Evolutionary conservation across 2,888 invertebrate species (phyloP).

Genomic region (Apamea sordens): DNA sequence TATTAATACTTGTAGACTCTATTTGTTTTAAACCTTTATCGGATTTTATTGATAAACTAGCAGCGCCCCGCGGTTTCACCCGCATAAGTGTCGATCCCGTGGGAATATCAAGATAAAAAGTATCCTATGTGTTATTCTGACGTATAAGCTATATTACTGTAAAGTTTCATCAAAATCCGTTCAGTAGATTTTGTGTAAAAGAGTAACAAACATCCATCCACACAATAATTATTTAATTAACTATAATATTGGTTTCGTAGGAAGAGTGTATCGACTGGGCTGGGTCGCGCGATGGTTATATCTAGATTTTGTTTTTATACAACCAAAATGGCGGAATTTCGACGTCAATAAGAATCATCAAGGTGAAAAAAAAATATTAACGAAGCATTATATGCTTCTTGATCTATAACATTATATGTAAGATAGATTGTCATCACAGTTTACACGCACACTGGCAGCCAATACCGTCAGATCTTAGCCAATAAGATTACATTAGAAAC

Average conservation of each 20-base stretch:
- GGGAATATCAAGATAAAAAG: too few relatives aligned
- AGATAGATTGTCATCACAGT: background rate
- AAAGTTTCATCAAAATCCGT: background rate
- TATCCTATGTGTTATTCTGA: too few relatives aligned
- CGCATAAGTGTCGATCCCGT: too few relatives aligned
- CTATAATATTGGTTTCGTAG: too few relatives aligned
- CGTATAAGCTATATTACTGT: too few relatives aligned
- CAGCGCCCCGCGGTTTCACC: too few relatives aligned
- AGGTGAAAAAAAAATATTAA: background rate
- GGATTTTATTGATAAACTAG: background rate
- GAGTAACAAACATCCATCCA: background rate
- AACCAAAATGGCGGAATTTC: background rate
- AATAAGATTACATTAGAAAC: constrained; percentile 75
- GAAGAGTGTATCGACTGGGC: background rate
- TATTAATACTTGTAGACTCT: background rate
- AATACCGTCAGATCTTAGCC: constrained; percentile 63
- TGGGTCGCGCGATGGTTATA: background rate
- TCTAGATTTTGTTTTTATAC: background rate
- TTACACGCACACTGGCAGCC: constrained; percentile 43
- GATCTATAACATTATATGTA: background rate
- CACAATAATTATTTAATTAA: background rate
- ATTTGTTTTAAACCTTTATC: background rate
- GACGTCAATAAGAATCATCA: background rate
- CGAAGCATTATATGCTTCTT: background rate
- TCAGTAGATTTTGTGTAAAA: background rate